Evolutionary conservation across 2,888 invertebrate genomes (phyloP), one percentile per base, ranked within the genome.

Genomic region (Drosophila mercatorum): DNA sequence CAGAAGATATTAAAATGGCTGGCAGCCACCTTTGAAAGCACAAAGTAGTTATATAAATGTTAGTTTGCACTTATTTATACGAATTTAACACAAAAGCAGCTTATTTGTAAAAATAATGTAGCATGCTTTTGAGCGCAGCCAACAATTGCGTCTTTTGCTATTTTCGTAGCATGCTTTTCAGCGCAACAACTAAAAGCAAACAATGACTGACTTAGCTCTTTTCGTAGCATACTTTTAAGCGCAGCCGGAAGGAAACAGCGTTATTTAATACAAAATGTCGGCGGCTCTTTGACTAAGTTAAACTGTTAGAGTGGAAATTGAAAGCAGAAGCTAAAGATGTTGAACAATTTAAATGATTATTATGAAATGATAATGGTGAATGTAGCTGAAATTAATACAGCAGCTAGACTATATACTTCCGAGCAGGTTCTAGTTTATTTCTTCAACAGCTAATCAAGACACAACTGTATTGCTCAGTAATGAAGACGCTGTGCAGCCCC

Each of bases 401-500:
- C 22, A 22, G 22, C 8, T 17, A 44, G 22, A 22, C 22, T 44
- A 11, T 4, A 43, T 43, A 43, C 8, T 17, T 17, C 2, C 10
- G 38, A 36, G 11, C 10, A 11, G 2, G 11, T 5, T 6, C 31
- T 31, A 22, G 3, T 0, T 17, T 10, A 10, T 10, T 5, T 10
- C 14, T 6, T 17, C 22, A 22, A 12, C 11, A 17, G 51, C 11
- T 51, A 12, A 8, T 11, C 2, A 2, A 22, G 68, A 57, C 58
- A n/a, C 40, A 26, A 22, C 34, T 40, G 34, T 51, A 51, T 34
- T 5, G 11, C 3, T 7, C 14, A 10, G 17, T 26, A 22, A 22
- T 52, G n/a, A 44, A 49, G 53, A 31, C 43, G 53, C 26, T 60
- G 38, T 64, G 63, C 66, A 62, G 59, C 66, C 59, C 66, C 59